Percentiles rank a stretch among this genome's conserved stretches.
Evolutionary conservation across 1,140 invertebrate species (phyloP).

Genomic region (Steinernema feltiae): DNA sequence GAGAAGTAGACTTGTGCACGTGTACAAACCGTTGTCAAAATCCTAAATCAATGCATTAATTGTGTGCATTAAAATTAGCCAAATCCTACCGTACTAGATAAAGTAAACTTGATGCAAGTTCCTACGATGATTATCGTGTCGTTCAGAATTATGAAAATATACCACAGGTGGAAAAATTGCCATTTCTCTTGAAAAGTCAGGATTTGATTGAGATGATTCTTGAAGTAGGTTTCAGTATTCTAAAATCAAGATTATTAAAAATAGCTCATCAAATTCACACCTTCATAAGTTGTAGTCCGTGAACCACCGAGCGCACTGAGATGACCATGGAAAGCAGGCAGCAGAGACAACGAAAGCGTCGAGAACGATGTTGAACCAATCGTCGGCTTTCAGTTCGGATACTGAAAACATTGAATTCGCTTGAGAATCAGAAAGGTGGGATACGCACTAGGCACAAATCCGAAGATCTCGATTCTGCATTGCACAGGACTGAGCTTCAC

Average conservation of each 20-base stretch:
- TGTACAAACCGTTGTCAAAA: not conserved
- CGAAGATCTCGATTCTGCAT: not conserved
- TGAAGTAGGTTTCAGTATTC: not conserved
- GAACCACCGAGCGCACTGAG: not conserved
- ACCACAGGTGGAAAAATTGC: not conserved
- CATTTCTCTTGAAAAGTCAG: not conserved
- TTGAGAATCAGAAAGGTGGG: not conserved
- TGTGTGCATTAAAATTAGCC: not conserved
- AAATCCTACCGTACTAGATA: not conserved
- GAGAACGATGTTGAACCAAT: not conserved
- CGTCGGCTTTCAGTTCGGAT: not conserved
- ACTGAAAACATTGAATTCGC: not conserved
- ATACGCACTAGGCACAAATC: not conserved
- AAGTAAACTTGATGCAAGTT: not conserved
- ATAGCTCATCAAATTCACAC: not conserved
- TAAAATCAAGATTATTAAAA: not conserved
- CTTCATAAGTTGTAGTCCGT: not conserved
- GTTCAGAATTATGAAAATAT: not conserved
- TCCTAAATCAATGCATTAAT: not conserved
- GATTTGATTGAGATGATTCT: not conserved
- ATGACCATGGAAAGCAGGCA: not conserved
- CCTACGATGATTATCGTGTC: not conserved
- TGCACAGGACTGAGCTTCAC: not conserved
- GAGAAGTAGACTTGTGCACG: not conserved
- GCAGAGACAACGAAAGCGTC: not conserved